Evolutionary conservation across 1,140 invertebrate species (phyloP), one percentile per base, ranked within the genome.

Genomic region (Ceratosolen fusciceps): DNA sequence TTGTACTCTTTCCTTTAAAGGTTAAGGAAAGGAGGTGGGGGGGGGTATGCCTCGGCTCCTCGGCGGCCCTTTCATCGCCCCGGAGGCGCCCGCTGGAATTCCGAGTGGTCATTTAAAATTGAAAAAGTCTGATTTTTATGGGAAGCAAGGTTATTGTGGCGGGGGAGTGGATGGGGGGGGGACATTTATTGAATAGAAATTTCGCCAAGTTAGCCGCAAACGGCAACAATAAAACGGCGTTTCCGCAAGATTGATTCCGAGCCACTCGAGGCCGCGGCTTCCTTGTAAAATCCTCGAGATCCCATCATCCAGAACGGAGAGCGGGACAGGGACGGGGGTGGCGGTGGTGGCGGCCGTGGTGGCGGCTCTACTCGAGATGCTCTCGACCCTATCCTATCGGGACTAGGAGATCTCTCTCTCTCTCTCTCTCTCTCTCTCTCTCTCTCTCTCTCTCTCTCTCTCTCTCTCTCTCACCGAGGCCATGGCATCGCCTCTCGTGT

Each of bases 171-270:
- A 16, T 24, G 39, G 1, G 10, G 21, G 10, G 14, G 34, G 3
- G 21, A 4, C 31, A n/a, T 2, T 34, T 3, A 72, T 56, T 56
- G 29, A 56, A 72, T 72, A 52, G 34, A 72, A 71, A 71, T 71
- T 70, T 71, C 14, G 49, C 29, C 14, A 37, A 12, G 31, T 21
- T 37, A 5, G 10, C 54, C 0, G 31, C 34, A 0, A 1, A 7
- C 9, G n/a, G 12, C 12, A 47, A 62, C 24, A 39, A 73, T 74
- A 74, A 74, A 74, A 60, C 34, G 56, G 26, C 26, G 37, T 74
- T 74, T 74, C 72, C 37, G 56, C 56, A 31, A 74, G 56, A 60
- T 74, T 43, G 54, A 62, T 74, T 74, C 49, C 3, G 21, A 52
- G 49, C 49, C 49, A 19, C 26, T 52, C 31, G n/a, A n/a, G n/a